Percentiles rank a stretch among this genome's conserved stretches.
Evolutionary conservation across 1,140 invertebrate species (phyloP).

Genomic region (Halictus rubicundus): DNA sequence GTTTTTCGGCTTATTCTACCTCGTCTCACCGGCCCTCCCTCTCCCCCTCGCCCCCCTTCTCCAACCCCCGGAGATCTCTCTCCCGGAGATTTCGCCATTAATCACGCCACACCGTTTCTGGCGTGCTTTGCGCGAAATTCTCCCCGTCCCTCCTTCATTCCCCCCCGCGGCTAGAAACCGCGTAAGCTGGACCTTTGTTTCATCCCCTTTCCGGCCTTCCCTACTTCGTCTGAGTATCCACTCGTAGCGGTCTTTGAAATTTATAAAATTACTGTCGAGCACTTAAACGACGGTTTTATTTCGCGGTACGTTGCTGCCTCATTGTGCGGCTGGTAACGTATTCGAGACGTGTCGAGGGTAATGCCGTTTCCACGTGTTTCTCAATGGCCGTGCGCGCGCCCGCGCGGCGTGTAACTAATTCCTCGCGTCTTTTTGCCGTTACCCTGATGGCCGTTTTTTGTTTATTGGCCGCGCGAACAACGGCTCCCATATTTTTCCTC

Average conservation of each 20-base stretch:
- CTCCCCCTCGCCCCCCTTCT: neutral
- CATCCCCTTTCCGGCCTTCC: neutral
- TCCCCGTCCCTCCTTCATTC: neutral
- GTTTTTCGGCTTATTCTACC: conserved; percentile 9
- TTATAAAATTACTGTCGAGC: conserved; percentile 35
- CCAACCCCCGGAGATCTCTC: neutral
- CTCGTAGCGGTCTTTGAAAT: neutral
- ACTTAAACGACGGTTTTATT: conserved; percentile 24
- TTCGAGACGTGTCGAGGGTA: neutral
- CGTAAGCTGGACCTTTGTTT: conserved; percentile 18
- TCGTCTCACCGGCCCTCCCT: neutral
- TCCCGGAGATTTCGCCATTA: conserved; percentile 3
- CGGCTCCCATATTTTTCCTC: too few relatives aligned
- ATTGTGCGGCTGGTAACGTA: neutral
- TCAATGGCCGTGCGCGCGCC: too few relatives aligned
- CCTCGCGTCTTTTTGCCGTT: too few relatives aligned
- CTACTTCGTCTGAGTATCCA: conserved; percentile 5
- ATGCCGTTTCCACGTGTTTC: too few relatives aligned
- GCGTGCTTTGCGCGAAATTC: neutral
- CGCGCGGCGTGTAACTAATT: too few relatives aligned
- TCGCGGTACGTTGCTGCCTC: neutral
- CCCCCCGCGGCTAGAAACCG: neutral
- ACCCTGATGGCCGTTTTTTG: too few relatives aligned
- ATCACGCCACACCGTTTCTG: conserved; percentile 7
- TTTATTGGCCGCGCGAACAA: too few relatives aligned